Evolutionary conservation across 2,888 invertebrate genomes (phyloP).

Genomic region (Idaea straminata): DNA sequence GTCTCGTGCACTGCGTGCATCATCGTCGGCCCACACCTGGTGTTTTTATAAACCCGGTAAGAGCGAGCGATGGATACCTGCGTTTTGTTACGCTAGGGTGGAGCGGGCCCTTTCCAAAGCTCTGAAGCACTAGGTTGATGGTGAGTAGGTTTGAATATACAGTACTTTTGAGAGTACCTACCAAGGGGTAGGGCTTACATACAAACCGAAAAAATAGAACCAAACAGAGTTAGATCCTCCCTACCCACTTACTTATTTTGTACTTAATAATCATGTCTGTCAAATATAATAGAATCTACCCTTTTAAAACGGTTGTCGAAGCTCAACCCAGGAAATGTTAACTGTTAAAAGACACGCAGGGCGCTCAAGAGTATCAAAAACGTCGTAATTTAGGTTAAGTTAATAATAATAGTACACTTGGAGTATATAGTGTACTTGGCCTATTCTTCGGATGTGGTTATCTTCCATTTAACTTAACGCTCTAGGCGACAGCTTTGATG

Average conservation of each 20-base stretch:
- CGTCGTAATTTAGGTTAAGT: background rate
- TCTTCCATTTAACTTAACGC: conserved; percentile 22
- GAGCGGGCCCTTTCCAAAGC: no score
- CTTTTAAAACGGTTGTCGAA: background rate
- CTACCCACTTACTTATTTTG: background rate
- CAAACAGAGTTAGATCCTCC: no score
- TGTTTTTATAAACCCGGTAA: no score
- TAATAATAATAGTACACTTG: background rate
- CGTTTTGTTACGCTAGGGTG: no score
- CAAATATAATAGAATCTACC: background rate
- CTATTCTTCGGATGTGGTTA: conserved; percentile 21
- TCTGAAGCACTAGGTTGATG: no score
- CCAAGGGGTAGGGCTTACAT: no score
- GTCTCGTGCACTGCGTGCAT: no score
- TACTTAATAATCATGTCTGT: background rate
- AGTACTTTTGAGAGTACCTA: no score
- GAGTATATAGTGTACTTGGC: background rate
- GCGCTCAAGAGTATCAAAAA: background rate
- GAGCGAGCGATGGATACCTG: no score
- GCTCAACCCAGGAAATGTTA: background rate
- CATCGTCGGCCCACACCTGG: no score
- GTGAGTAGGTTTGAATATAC: no score
- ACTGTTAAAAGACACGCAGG: background rate
- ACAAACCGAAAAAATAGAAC: no score
- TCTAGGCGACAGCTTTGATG: conserved; percentile 13